phyloP scores from a whole-genome alignment of 2,113 vertebrate species.

The Gambusia holbrooki region DNA sequence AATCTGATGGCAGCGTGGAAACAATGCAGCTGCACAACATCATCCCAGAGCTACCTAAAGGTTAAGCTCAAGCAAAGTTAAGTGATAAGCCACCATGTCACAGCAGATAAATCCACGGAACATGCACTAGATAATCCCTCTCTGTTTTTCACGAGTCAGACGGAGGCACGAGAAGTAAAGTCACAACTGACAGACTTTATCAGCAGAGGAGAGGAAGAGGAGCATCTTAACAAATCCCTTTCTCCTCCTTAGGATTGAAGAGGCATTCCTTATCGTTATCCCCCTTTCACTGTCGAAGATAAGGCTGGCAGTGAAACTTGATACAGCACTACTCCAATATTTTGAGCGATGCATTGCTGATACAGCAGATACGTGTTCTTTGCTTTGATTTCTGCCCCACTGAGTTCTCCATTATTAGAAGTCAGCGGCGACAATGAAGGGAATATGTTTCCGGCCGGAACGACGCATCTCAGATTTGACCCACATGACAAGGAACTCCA shows the following conservation, averaged over 20 bases:
- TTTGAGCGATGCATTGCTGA: constrained; percentile 36
- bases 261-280: constrained; percentile 33
- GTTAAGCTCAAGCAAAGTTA: constrained; percentile 45
- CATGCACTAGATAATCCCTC: constrained; percentile 27
- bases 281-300: constrained; percentile 28
- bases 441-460: constrained; percentile 48
- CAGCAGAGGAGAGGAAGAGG: constrained; percentile 38
- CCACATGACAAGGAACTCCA: constrained; percentile 30
- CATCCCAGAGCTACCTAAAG: constrained; percentile 4
- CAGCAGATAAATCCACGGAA: constrained; percentile 39
- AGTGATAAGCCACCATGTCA: constrained; percentile 42
- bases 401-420: constrained; percentile 49
- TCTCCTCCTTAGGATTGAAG: constrained; percentile 30
- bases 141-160: constrained; percentile 55
- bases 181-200: constrained; percentile 66
- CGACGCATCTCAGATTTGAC: constrained; percentile 33
- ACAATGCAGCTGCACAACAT: neutral
- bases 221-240: constrained; percentile 43
- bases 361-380: constrained; percentile 49
- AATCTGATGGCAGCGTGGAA: neutral
- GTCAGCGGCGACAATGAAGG: constrained; percentile 40
- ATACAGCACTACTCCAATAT: constrained; percentile 21
- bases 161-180: constrained; percentile 61
- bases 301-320: constrained; percentile 26
- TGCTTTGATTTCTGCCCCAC: constrained; percentile 47